phyloP scores from a whole-genome alignment of 2,113 vertebrate species.

The Phoenicopterus ruber region DNA sequence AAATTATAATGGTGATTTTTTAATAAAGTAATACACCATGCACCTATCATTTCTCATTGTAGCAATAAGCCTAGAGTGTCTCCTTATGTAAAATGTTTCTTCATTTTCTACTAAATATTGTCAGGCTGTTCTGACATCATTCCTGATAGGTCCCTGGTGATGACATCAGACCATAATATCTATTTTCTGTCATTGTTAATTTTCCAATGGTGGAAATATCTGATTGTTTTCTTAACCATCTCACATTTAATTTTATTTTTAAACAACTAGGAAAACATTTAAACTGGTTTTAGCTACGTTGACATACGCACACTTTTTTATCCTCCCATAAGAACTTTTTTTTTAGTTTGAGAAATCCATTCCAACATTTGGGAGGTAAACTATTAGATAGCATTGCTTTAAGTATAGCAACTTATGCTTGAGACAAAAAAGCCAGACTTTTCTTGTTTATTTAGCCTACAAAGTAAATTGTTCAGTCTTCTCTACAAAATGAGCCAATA shows the following conservation, averaged over 20 bases:
- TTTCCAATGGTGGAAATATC: background rate
- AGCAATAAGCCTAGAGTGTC: background rate
- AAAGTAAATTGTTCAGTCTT: background rate
- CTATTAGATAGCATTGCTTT: background rate
- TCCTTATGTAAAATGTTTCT: background rate
- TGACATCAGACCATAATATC: background rate
- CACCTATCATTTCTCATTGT: background rate
- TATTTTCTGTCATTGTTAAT: background rate
- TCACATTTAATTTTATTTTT: background rate
- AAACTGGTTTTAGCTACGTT: background rate
- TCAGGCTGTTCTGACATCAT: background rate
- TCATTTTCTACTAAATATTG: background rate
- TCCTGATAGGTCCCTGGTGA: background rate
- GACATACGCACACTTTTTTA: background rate
- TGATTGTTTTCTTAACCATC: conserved; percentile 23
- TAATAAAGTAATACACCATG: background rate
- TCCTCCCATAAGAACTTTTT: background rate
- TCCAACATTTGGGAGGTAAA: background rate
- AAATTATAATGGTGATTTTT: background rate
- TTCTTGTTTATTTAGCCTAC: background rate
- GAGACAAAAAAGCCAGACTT: background rate
- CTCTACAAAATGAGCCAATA: background rate
- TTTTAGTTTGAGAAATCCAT: background rate
- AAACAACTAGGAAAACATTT: background rate
- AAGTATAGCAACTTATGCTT: background rate